Evolutionary conservation across 2,113 vertebrate genomes (phyloP), one percentile per base, ranked within the genome.

Genomic region (Neotragus moschatus): DNA sequence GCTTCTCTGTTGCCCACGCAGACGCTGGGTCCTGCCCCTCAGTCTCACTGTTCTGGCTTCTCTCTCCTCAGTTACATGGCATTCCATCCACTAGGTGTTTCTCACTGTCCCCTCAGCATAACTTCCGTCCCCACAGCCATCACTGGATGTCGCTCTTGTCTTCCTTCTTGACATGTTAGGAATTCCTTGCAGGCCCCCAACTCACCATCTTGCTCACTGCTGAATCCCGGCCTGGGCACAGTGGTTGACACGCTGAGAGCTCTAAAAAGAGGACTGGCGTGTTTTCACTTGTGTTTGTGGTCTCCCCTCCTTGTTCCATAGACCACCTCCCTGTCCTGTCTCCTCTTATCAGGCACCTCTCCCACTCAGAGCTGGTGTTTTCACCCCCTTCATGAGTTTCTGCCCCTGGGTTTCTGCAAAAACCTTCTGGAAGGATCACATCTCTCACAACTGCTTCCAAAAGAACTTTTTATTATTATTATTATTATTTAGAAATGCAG

Each of bases 401-500:
- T 5, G 28, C 30, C 36, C 36, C 82, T 19, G 30, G 3, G 21
- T 28, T 94, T 95, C 58, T 26, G 30, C 51, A 85, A 66, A 93
- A 61, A 12, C 43, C 23, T 89, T 73, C 53, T 45, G 63, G 39
- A 97, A 98, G 73, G 36, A 97, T 77, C 58, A 94, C 73, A 84
- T 80, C 43, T 80, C 28, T 61, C 88, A 94, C 85, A 92, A 94
- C 82, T 98, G 99, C 99, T 98, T 99, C 99, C 99, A 99, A 99
- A 99, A 99, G 99, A 99, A 99, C 98, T 98, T 99, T 99, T 99
- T 99, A 99, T 88, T 85, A 43, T 96, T 9, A 82, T 82, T 82
- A 96, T 97, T 99, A 99, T 99, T 99, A 99, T 99, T 99, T 99
- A 99, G 99, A 99, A 99, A 99, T 99, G 99, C 99, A 99, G 99